Conservation (phyloP, 1,140 invertebrate genomes). For the Varroa destructor region DNA sequence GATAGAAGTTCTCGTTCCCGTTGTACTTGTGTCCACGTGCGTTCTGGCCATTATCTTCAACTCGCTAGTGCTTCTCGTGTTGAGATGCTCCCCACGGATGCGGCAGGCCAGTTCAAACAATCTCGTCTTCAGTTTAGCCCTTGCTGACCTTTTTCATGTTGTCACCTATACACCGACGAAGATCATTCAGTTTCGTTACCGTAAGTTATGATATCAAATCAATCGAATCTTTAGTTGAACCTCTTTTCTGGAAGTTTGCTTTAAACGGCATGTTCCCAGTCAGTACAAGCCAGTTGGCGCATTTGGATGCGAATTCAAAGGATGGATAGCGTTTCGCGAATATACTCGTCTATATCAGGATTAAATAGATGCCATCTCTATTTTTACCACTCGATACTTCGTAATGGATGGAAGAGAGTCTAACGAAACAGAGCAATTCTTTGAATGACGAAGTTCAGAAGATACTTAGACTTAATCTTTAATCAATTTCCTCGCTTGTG, state of each 20-base stretch:
- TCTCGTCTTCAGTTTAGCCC: constrained; percentile 19
- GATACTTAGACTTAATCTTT: too few species aligned
- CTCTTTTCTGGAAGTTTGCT: too few species aligned
- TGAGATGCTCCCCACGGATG: constrained; percentile 19
- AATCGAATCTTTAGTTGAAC: not conserved
- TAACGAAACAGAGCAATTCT: too few species aligned
- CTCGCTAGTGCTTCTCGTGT: constrained; percentile 4
- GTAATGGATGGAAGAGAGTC: too few species aligned
- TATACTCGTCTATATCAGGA: constrained; percentile 3
- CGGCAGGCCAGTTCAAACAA: constrained; percentile 1
- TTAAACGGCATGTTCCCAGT: too few species aligned
- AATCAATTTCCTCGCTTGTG: too few species aligned
- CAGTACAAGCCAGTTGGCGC: too few species aligned
- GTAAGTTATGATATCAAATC: not conserved
- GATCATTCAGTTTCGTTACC: not conserved
- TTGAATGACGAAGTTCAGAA: too few species aligned
- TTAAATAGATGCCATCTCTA: too few species aligned
- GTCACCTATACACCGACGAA: constrained; percentile 9
- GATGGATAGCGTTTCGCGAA: not conserved
- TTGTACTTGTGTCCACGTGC: not conserved
- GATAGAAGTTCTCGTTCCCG: not conserved
- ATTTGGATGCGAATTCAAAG: not conserved
- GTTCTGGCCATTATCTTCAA: not conserved
- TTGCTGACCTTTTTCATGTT: constrained; percentile 16
- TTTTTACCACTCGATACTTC: too few species aligned